A percentile compares a stretch with the other conserved stretches of the same genome.
Evolutionary conservation across 2,113 vertebrate genomes (phyloP).

Genomic region (Silurus glanis): DNA sequence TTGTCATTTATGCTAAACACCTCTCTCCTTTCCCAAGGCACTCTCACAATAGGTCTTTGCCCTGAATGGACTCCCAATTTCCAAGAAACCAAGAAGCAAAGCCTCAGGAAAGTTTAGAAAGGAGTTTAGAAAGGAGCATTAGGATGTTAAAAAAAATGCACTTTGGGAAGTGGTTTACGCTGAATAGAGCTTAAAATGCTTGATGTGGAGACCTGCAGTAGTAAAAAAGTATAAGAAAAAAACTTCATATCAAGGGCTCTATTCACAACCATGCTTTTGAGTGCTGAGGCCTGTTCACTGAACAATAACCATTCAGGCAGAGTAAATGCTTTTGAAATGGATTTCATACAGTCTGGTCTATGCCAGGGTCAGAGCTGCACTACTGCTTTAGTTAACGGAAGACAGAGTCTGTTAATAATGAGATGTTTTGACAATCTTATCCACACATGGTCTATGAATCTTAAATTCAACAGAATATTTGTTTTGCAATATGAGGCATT

Average conservation of each 20-base stretch:
- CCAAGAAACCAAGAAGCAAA: conserved; percentile 35
- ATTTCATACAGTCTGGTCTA: conserved; percentile 35
- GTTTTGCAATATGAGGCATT: neutral
- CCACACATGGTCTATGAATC: neutral
- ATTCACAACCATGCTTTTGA: conserved; percentile 33
- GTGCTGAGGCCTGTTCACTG: conserved; percentile 18
- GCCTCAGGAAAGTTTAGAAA: conserved; percentile 43
- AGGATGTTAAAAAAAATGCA: conserved; percentile 44
- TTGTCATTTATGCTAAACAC: conserved; percentile 57
- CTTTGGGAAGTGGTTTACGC: conserved; percentile 40
- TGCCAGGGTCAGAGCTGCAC: neutral
- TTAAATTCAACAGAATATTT: neutral
- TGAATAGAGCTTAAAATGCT: conserved; percentile 42
- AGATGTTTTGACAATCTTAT: neutral
- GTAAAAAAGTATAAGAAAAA: conserved; percentile 28
- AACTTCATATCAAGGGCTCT: conserved; percentile 31
- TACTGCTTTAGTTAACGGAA: neutral
- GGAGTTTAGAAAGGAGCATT: conserved; percentile 45
- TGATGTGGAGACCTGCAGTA: conserved; percentile 14
- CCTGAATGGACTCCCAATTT: conserved; percentile 50
- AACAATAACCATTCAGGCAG: conserved; percentile 46
- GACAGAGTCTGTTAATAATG: neutral
- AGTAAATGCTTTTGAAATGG: conserved; percentile 37
- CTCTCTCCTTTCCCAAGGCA: conserved; percentile 52
- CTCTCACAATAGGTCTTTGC: conserved; percentile 49